Evolutionary conservation across 2,888 invertebrate genomes (phyloP).

Genomic region (Ypsolopha sequella): DNA sequence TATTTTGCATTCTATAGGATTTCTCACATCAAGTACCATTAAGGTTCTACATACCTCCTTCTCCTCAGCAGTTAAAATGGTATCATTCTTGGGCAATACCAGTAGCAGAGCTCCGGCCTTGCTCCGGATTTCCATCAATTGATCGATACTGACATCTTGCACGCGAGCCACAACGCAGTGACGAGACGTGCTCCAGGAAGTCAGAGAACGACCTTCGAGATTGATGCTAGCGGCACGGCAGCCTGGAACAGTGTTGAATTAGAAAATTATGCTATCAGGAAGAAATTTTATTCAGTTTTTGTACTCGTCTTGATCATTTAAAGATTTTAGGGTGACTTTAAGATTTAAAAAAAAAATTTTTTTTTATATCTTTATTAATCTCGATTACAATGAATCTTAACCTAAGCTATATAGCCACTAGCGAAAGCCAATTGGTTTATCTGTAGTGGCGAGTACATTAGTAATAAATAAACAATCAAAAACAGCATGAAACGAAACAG

Average conservation of each 20-base stretch:
- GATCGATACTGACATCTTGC: constrained; percentile 83
- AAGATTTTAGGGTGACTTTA: too few species aligned
- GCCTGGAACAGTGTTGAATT: constrained; percentile 61
- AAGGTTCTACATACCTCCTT: constrained; percentile 69
- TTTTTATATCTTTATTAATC: too few species aligned
- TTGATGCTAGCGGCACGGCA: constrained; percentile 88
- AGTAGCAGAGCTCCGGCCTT: constrained; percentile 91
- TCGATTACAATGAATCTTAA: too few species aligned
- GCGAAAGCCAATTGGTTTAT: too few species aligned
- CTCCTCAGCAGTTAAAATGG: constrained; percentile 73
- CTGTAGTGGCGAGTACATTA: too few species aligned
- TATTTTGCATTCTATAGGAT: too few species aligned
- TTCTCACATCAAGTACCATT: too few species aligned
- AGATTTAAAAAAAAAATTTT: too few species aligned
- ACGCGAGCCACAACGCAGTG: constrained; percentile 89
- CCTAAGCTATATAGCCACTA: too few species aligned
- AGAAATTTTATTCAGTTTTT: not conserved
- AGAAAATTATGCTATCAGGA: not conserved
- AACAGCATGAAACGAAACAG: too few species aligned
- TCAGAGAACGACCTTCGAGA: constrained; percentile 88
- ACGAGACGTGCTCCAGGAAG: constrained; percentile 88
- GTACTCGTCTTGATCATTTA: not conserved
- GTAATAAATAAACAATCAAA: too few species aligned
- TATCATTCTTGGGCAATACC: constrained; percentile 82
- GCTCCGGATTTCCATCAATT: constrained; percentile 79